These are phyloP conservation scores for Trachymyrmex septentrionalis DNA, from an alignment of 1,140 invertebrate genomes.

Conservation along the genomic window DNA sequence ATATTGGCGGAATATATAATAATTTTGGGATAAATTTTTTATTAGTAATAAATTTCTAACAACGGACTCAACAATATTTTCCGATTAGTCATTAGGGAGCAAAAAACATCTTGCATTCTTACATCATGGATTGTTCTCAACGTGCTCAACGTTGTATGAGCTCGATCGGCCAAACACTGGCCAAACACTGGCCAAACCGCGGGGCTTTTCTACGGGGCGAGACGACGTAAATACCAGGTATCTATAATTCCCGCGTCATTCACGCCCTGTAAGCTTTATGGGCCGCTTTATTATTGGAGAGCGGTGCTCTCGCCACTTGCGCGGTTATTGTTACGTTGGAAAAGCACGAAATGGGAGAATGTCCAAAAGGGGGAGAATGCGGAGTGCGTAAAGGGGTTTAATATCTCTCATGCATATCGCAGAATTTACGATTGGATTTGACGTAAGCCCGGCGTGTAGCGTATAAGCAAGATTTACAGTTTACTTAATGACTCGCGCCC, in stretches of 20 bases:
- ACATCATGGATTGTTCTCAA: no score
- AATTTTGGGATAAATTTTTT: no score
- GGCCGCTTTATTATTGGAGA: conserved; percentile 60
- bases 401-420: conserved; percentile 48
- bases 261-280: conserved; percentile 55
- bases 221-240: conserved; percentile 39
- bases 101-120: no score
- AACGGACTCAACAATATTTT: no score
- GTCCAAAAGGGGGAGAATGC: neutral
- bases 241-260: conserved; percentile 58
- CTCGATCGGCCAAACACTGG: neutral
- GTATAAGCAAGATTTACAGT: conserved; percentile 63
- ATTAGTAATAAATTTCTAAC: no score
- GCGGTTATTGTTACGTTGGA: conserved; percentile 53
- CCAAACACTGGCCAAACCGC: neutral
- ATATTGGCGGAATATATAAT: no score
- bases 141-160: neutral
- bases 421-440: conserved; percentile 61
- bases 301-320: conserved; percentile 9
- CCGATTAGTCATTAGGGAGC: no score
- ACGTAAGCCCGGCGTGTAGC: conserved; percentile 41
- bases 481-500: conserved; percentile 53
- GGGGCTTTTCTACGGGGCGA: conserved; percentile 5
- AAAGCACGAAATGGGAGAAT: conserved; percentile 39
- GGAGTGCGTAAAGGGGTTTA: conserved; percentile 48